Evolutionary conservation across 2,888 invertebrate genomes (phyloP).

Genomic region (Acholoe squamosa): DNA sequence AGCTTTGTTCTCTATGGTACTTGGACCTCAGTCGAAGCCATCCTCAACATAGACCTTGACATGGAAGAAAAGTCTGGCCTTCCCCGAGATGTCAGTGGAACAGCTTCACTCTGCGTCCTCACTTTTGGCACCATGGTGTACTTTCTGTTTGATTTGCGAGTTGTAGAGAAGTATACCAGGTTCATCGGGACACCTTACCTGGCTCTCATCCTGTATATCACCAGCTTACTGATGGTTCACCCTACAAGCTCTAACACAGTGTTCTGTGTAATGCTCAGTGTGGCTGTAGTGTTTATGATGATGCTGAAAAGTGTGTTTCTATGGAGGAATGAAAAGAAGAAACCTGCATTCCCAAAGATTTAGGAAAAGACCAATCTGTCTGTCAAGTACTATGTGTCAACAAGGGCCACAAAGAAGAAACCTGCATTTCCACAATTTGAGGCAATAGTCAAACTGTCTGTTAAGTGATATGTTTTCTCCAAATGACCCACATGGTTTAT

Average conservation of each 20-base stretch:
- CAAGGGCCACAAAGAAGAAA: no score
- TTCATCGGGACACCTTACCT: constrained; percentile 78
- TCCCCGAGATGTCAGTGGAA: constrained; percentile 69
- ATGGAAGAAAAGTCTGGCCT: constrained; percentile 70
- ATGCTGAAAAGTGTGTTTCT: not conserved
- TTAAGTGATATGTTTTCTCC: no score
- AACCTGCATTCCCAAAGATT: no score
- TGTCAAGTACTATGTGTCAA: no score
- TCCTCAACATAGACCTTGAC: constrained; percentile 75
- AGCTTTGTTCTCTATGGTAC: constrained; percentile 76
- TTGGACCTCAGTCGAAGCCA: constrained; percentile 76
- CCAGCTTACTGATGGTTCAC: constrained; percentile 74
- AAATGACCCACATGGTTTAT: no score
- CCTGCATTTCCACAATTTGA: no score
- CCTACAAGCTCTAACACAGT: constrained; percentile 72
- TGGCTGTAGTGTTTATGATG: not conserved
- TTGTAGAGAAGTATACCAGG: constrained; percentile 75
- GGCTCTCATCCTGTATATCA: constrained; percentile 74
- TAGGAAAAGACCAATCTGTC: no score
- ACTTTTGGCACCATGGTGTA: constrained; percentile 71
- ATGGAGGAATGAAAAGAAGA: constrained; percentile 44
- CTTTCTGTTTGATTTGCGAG: constrained; percentile 73
- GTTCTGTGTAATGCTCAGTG: constrained; percentile 58
- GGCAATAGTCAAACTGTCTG: no score
- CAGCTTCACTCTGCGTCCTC: constrained; percentile 72